phyloP scores from a whole-genome alignment of 2,888 invertebrate genomes.

The Hybos culiciformis region DNA sequence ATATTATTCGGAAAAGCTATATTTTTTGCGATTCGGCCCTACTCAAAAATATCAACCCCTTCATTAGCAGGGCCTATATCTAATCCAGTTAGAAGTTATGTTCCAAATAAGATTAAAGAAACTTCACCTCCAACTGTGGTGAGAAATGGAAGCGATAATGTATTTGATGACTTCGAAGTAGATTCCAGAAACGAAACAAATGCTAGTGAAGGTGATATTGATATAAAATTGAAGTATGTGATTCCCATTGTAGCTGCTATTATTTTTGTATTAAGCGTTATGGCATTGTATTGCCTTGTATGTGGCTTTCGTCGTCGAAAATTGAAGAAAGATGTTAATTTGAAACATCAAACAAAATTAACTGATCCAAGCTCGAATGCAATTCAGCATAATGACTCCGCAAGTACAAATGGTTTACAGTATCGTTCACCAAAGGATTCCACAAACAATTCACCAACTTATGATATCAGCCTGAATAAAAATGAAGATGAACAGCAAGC shows the following conservation, averaged over 20 bases:
- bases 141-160: neutral
- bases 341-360: no score
- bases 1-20: conserved; percentile 38
- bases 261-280: conserved; percentile 12
- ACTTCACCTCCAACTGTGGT: neutral
- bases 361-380: no score
- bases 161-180: neutral
- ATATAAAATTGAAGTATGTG: conserved; percentile 13
- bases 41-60: conserved; percentile 27
- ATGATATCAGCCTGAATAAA: no score
- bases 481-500: no score
- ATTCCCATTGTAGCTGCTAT: conserved; percentile 15
- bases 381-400: no score
- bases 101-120: conserved; percentile 24
- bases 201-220: conserved; percentile 3
- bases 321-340: conserved; percentile 26
- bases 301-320: conserved; percentile 13
- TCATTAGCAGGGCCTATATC: conserved; percentile 37
- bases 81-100: conserved; percentile 40
- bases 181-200: no score
- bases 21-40: conserved; percentile 41
- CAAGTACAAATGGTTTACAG: no score
- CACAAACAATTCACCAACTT: conserved; percentile 1
- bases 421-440: conserved; percentile 36
- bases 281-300: conserved; percentile 13